Evolutionary conservation across 2,113 vertebrate genomes (phyloP).

Genomic region (Turnix velox): DNA sequence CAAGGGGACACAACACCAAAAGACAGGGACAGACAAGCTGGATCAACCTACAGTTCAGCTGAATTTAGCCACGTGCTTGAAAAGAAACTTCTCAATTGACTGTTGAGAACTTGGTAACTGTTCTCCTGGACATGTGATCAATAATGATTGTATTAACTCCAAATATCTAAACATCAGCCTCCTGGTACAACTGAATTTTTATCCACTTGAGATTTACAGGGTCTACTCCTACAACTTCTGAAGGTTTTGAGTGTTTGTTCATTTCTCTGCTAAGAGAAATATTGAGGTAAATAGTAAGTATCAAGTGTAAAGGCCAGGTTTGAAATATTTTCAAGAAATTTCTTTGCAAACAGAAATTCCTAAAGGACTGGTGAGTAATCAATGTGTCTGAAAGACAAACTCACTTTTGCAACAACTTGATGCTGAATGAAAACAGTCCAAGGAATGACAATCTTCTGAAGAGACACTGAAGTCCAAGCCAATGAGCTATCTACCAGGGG

Average conservation of each 20-base stretch:
- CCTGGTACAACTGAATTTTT: not conserved
- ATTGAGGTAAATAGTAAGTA: not conserved
- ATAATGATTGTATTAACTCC: not conserved
- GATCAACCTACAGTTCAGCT: not conserved
- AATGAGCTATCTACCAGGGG: not conserved
- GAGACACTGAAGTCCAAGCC: not conserved
- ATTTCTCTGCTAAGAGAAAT: not conserved
- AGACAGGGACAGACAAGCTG: not conserved
- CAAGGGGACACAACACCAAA: not conserved
- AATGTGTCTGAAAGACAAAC: not conserved
- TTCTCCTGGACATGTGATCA: fast-evolving
- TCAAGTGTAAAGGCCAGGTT: not conserved
- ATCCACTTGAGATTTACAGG: not conserved
- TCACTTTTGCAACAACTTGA: not conserved
- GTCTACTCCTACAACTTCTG: not conserved
- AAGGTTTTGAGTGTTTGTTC: not conserved
- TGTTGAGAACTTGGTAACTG: not conserved
- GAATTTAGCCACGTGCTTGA: not conserved
- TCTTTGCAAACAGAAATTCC: not conserved
- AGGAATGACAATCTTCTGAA: not conserved
- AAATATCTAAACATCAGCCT: not conserved
- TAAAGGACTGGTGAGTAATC: not conserved
- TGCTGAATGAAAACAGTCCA: not conserved
- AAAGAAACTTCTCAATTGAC: not conserved
- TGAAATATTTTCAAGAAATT: not conserved